Conservation (phyloP, 2,888 invertebrate genomes). For the Bombylius major region DNA sequence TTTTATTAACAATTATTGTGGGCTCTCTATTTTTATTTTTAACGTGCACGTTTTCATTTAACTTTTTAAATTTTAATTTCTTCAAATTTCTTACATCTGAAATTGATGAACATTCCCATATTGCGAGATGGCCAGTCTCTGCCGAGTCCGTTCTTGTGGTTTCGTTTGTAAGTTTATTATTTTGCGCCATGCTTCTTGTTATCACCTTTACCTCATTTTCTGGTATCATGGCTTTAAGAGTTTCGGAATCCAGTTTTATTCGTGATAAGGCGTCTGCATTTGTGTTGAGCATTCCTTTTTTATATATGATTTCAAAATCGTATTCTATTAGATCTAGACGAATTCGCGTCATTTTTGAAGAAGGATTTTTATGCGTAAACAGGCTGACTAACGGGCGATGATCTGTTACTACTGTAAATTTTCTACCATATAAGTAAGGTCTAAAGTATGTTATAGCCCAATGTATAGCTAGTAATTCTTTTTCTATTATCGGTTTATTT, state of each 20-base stretch:
- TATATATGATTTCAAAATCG: background rate
- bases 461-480: conserved; percentile 15
- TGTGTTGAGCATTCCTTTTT: background rate
- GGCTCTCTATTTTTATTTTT: background rate
- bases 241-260: background rate
- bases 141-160: background rate
- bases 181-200: background rate
- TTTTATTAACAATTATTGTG: background rate
- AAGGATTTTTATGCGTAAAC: background rate
- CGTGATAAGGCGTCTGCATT: background rate
- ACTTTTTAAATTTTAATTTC: background rate
- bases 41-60: background rate
- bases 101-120: background rate
- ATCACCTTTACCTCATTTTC: background rate
- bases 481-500: conserved; percentile 18
- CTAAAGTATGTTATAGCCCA: conserved; percentile 18
- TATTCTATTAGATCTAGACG: background rate
- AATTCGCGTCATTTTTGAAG: background rate
- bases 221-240: background rate
- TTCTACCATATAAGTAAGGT: conserved; percentile 21
- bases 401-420: background rate
- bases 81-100: background rate
- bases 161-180: background rate
- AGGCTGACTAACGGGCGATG: background rate
- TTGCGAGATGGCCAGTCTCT: background rate